Evolutionary conservation across 1,140 invertebrate species (phyloP).

Genomic region (Scaptomyza pallida): DNA sequence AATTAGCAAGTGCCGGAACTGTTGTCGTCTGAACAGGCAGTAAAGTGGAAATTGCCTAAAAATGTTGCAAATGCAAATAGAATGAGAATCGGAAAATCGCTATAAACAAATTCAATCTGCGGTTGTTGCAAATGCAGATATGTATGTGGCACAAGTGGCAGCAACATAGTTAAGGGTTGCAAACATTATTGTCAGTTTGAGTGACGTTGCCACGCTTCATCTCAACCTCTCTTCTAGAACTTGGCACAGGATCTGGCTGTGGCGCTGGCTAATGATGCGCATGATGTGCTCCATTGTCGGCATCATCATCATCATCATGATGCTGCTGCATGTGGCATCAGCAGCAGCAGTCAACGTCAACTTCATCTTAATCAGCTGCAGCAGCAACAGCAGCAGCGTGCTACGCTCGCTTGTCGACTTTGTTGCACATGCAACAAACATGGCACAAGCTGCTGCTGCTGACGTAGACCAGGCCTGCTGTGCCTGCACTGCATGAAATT

Average conservation of each 20-base stretch:
- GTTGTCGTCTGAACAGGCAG: conserved; percentile 10
- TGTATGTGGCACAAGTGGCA: background rate
- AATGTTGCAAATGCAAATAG: background rate
- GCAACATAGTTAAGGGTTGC: background rate
- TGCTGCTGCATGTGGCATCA: conserved; percentile 36
- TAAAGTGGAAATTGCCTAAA: background rate
- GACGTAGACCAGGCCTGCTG: conserved; percentile 55
- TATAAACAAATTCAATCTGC: conserved; percentile 27
- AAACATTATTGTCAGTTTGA: conserved; percentile 38
- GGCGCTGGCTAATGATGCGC: conserved; percentile 52
- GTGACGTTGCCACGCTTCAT: conserved; percentile 9
- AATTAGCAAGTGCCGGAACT: conserved; percentile 37
- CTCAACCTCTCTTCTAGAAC: conserved; percentile 1
- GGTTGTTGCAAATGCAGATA: conserved; percentile 27
- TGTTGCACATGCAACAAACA: conserved; percentile 39
- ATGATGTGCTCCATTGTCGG: conserved; percentile 53
- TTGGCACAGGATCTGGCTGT: conserved; percentile 36
- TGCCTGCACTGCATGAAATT: conserved; percentile 74
- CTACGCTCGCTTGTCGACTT: conserved; percentile 11
- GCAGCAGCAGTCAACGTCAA: conserved; percentile 27
- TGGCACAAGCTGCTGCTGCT: conserved; percentile 35
- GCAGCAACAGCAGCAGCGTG: too few relatives aligned
- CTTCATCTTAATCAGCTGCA: conserved; percentile 29
- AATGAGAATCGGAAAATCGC: background rate
- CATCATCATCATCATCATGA: conserved; percentile 39